Evolutionary conservation across 1,140 invertebrate species (phyloP), one percentile per base, ranked within the genome.

Genomic region (Babylonia areolata): DNA sequence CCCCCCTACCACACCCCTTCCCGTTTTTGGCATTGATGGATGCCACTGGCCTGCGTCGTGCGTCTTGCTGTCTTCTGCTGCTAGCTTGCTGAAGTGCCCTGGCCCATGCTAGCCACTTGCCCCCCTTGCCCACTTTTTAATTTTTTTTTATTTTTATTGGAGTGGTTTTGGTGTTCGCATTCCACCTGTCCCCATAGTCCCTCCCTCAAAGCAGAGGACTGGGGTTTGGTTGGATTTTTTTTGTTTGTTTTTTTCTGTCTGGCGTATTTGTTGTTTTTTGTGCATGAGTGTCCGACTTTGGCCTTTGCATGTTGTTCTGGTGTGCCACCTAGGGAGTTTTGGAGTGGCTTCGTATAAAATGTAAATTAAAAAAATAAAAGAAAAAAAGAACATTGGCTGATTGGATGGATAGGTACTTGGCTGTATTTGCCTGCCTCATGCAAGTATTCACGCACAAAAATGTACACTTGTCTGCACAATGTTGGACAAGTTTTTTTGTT

Each of bases 271-370:
- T 69, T 69, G 46, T 81, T 82, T n/a, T 28, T 69, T 84, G 64
- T 46, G 82, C 82, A 84, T 84, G 82, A 64, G 23, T 58, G 82
- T 84, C 82, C 82, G 82, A 84, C 82, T 84, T 84, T 75, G 58
- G 82, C 54, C 82, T 84, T 84, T 37, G 82, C 64, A 84, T 84
- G 82, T 69, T 73, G n/a, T 84, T 33, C 54, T 69, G 64, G 33
- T 64, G 58, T 64, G 58, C 58, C 58, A 64, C 58, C 58, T 64
- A 64, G 28, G 28, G 58, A 0, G 28, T 23, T 51, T 40, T 42
- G 31, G 82, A 84, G 82, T 75, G 39, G 40, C 37, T 73, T 84
- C 64, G 37, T 64, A 17, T n/a, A n/a, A n/a, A n/a, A n/a, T n/a
- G n/a, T n/a, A n/a, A n/a, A n/a, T n/a, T n/a, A n/a, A n/a, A n/a